Conservation (phyloP, 2,888 invertebrate genomes). For the Galeruca laticollis region DNA sequence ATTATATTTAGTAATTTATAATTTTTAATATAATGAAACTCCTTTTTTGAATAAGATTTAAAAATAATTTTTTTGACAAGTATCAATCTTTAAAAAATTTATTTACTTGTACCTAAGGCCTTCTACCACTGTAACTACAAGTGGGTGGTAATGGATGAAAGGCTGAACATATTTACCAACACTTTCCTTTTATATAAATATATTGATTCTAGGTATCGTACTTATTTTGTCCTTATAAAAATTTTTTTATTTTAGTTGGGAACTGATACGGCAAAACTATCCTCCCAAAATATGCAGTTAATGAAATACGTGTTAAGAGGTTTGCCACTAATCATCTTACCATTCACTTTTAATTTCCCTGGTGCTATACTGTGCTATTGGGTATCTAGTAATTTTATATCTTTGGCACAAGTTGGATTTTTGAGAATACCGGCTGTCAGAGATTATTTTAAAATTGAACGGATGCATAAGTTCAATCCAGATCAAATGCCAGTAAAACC, state of each 20-base stretch:
- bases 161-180: no score
- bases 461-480: constrained; percentile 70
- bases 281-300: constrained; percentile 75
- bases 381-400: constrained; percentile 88
- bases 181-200: no score
- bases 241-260: constrained; percentile 71
- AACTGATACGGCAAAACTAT: constrained; percentile 79
- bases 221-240: not conserved
- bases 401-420: constrained; percentile 83
- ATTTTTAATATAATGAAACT: no score
- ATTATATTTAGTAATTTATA: no score
- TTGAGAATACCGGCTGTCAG: constrained; percentile 82
- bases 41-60: no score
- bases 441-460: constrained; percentile 81
- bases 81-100: no score
- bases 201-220: no score
- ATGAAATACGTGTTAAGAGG: constrained; percentile 82
- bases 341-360: constrained; percentile 89
- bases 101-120: no score
- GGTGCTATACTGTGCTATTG: constrained; percentile 91
- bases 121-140: no score
- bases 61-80: no score
- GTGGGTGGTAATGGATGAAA: no score
- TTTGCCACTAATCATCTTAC: constrained; percentile 83
- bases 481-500: constrained; percentile 75